Base-by-base conservation (phyloP, 2,797 vertebrate genomes). In the Scolopax rusticola region DNA sequence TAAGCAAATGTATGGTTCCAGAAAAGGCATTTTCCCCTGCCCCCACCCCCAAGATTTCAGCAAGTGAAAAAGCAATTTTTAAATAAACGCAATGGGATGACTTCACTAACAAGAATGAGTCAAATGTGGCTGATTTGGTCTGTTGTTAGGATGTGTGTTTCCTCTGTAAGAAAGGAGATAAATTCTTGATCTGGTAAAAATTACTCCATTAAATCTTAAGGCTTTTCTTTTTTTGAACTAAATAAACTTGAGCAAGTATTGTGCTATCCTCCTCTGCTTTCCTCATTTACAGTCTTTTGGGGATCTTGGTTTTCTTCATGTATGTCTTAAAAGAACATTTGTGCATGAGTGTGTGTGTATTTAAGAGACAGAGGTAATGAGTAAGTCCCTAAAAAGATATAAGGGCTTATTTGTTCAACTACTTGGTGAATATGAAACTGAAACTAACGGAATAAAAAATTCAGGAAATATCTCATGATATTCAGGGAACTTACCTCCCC, bases 331-430 rank as follows among this genome's bases (percentile, higher is more conserved):
- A 69, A 50, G 27, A 54, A 47, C 9, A 41, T 24, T 15, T 71
- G n/a, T 32, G 25, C 7, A 3, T 8, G 11, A 87, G 3, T 15
- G 16, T 32, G 28, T 17, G 7, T n/a, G 19, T 59, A 32, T 76
- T 70, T 76, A 33, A 89, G 32, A 65, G 20, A 47, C 9, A 48
- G 23, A 41, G 7, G 8, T 15, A 61, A 16, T 32, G 8, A 89
- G 8, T 43, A 3, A 1, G 1, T 51, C 14, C 19, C 30, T 43
- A 40, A 15, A 47, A 27, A 77, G 40, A 51, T 13, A 2, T 2
- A 48, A 15, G 23, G 60, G 11, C 4, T 77, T 16, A 19, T 12
- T 32, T 13, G 11, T 20, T 50, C 30, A 71, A 1, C 54, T 78
- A 43, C 28, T 47, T n/a, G 30, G 20, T 75, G 65, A 64, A 61